Conservation (phyloP, 2,113 vertebrate species). For the Oncorhynchus tshawytscha region DNA sequence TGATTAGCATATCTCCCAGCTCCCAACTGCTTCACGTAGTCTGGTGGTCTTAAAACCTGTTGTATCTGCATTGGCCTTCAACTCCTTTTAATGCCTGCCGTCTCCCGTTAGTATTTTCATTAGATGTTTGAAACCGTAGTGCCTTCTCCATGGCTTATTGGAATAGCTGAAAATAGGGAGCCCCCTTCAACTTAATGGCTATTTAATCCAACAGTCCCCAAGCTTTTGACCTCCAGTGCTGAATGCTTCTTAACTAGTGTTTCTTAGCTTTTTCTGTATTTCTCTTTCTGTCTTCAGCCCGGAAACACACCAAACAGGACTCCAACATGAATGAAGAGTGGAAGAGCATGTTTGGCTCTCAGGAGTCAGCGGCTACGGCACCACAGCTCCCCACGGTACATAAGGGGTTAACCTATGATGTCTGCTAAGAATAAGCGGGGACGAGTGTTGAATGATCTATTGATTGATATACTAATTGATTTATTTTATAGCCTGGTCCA, state of each 20-base stretch:
- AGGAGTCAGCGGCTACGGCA: conserved; percentile 82
- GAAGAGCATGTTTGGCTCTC: conserved; percentile 98
- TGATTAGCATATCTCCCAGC: background rate
- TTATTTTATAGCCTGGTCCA: background rate
- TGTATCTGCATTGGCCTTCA: too few species aligned
- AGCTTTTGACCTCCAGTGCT: background rate
- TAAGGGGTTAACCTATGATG: background rate
- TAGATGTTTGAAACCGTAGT: too few species aligned
- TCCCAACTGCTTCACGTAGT: background rate
- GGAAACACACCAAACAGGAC: conserved; percentile 94
- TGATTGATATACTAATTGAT: background rate
- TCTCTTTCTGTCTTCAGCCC: conserved; percentile 67
- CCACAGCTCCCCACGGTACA: conserved; percentile 62
- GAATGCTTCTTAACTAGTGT: background rate
- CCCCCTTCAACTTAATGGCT: too few species aligned
- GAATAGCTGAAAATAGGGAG: too few species aligned
- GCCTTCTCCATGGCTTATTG: too few species aligned
- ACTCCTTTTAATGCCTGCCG: too few species aligned
- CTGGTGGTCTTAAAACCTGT: background rate
- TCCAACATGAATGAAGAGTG: conserved; percentile 96
- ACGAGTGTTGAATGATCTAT: background rate
- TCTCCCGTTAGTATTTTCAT: too few species aligned
- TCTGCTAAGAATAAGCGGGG: background rate
- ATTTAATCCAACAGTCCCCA: too few species aligned
- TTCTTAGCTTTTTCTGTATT: conserved; percentile 14